Evolutionary conservation across 2,888 invertebrate genomes (phyloP), one percentile per base, ranked within the genome.

Genomic region (Dichetophora obliterata): DNA sequence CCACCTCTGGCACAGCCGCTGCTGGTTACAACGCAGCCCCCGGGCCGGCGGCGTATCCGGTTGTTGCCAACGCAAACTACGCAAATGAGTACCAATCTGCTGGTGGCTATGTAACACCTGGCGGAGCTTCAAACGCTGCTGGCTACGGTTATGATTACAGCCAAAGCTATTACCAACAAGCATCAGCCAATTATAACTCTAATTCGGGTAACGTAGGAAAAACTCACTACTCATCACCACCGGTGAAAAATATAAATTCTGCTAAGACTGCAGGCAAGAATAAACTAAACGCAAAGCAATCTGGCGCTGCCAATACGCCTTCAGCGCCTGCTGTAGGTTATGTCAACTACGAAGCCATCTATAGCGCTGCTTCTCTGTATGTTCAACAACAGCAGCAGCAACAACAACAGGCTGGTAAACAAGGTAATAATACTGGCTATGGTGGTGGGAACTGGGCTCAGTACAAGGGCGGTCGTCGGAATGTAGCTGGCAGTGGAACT

Each of bases 331-430:
- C 93, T 88, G 93, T 93, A 84, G 91, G 92, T 82, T 95, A 94
- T 91, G 93, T 95, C 86, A 96, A 96, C 87, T 98, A 97, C 91
- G 97, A 98, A 83, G 98, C 98, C 84, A 92, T 98, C 82, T 98
- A 98, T 91, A 97, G 96, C 90, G 98, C 97, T 82, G 97, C 97
- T 81, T 96, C 96, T 80, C 95, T 96, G 93, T 98, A 96, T 90
- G 96, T 97, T 85, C 96, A 96, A 85, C 96, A 96, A 87, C 94
- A 94, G 89, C 87, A 88, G 85, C 90, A 79, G 59, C 79, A 59
- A 6, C 90, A 90, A 80, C 90, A 90, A 84, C 89, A 88, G 43
- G 78, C 70, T 48, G 76, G 77, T 14, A 86, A 85, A 50, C 80
- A 84, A 19, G 84, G 84, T 77, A 76, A 78, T 70, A 80, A 79